phyloP scores from a whole-genome alignment of 2,888 invertebrate species.

The Parascotia fuliginaria region DNA sequence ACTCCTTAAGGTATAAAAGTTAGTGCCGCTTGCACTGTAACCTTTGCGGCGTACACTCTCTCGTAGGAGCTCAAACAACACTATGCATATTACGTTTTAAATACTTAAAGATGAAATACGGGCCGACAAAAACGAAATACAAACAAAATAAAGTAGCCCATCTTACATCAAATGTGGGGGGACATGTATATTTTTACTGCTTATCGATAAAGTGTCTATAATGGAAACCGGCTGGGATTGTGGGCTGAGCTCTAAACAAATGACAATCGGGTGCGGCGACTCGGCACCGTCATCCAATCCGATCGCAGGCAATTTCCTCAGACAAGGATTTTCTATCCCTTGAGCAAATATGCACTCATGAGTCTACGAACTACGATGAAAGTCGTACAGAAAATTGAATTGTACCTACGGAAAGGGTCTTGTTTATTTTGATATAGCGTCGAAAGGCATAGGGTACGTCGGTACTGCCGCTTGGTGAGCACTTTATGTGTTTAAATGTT shows the following conservation, averaged over 20 bases:
- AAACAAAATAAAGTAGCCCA: conserved; percentile 17
- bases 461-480: conserved; percentile 22
- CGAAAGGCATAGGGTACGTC: conserved; percentile 33
- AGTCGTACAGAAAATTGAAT: conserved; percentile 72
- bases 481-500: conserved; percentile 38
- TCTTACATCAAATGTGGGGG: conserved; percentile 21
- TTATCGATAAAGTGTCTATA: conserved; percentile 50
- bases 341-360: conserved; percentile 74
- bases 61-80: conserved; percentile 16
- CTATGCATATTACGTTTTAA: conserved; percentile 31
- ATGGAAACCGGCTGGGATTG: conserved; percentile 45
- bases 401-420: conserved; percentile 59
- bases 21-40: conserved; percentile 36
- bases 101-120: conserved; percentile 29
- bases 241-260: conserved; percentile 60
- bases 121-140: conserved; percentile 7
- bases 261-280: conserved; percentile 58
- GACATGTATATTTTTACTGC: conserved; percentile 41
- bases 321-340: conserved; percentile 71
- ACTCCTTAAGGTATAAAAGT: conserved; percentile 40
- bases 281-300: conserved; percentile 65
- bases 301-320: conserved; percentile 72
- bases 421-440: conserved; percentile 50
- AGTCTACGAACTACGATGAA: conserved; percentile 62
- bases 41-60: conserved; percentile 24